Conservation (phyloP, 2,113 vertebrate species). For the Sphaerodactylus townsendi region DNA sequence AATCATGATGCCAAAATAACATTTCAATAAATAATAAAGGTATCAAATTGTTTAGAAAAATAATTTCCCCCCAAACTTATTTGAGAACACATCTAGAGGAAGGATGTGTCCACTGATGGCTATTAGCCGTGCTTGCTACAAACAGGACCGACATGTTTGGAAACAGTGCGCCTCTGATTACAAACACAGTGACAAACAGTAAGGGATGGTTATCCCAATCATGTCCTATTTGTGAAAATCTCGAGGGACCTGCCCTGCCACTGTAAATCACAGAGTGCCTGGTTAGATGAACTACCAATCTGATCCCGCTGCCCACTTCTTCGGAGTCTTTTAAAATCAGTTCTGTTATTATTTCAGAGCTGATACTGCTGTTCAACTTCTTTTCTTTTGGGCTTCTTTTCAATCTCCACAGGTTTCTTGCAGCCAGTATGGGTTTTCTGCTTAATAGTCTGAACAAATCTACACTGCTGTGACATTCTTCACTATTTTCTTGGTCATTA, state of each 20-base stretch:
- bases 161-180: neutral
- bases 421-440: neutral
- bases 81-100: neutral
- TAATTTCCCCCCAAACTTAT: no score
- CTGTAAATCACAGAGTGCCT: neutral
- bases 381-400: neutral
- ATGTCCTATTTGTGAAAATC: neutral
- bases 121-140: neutral
- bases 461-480: neutral
- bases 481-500: constrained; percentile 8
- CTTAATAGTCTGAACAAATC: constrained; percentile 9
- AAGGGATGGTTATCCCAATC: neutral
- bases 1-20: no score
- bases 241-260: neutral
- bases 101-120: neutral
- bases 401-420: neutral
- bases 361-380: neutral
- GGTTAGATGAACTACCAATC: neutral
- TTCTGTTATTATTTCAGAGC: neutral
- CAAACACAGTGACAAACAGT: neutral
- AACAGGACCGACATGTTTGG: neutral
- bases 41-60: no score
- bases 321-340: neutral
- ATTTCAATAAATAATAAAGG: no score
- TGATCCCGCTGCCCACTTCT: neutral